Evolutionary conservation across 2,888 invertebrate species (phyloP).

Genomic region (Oxytorus armatus): DNA sequence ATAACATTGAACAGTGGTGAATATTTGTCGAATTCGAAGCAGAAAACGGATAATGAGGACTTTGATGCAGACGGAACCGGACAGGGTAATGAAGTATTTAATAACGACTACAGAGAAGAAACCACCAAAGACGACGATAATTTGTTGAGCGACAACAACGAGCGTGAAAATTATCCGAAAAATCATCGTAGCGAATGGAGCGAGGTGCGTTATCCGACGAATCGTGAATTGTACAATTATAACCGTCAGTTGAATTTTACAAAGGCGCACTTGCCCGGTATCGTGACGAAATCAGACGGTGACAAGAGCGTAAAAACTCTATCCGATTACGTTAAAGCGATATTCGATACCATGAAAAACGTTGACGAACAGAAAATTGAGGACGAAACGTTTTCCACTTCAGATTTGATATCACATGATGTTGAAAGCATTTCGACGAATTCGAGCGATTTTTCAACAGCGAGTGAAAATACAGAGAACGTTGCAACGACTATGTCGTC

Average conservation of each 20-base stretch:
- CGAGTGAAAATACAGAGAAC: constrained; percentile 10
- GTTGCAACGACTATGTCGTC: constrained; percentile 21
- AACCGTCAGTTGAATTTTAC: constrained; percentile 52
- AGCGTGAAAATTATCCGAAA: constrained; percentile 80
- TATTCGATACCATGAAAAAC: constrained; percentile 82
- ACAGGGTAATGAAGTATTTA: constrained; percentile 59
- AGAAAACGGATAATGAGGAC: constrained; percentile 66
- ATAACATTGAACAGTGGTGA: constrained; percentile 80
- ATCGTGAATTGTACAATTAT: constrained; percentile 58
- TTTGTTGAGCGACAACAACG: constrained; percentile 70
- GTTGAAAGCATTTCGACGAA: constrained; percentile 32
- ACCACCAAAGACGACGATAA: constrained; percentile 74
- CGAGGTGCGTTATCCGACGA: constrained; percentile 78
- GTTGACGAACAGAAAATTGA: constrained; percentile 73
- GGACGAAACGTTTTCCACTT: constrained; percentile 52
- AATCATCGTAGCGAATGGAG: constrained; percentile 81
- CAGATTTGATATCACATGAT: constrained; percentile 26
- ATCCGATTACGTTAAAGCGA: constrained; percentile 81
- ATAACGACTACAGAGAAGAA: constrained; percentile 35
- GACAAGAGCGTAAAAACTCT: constrained; percentile 71
- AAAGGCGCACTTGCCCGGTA: constrained; percentile 63
- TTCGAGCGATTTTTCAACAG: constrained; percentile 7
- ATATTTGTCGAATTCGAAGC: constrained; percentile 74
- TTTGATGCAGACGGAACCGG: constrained; percentile 76
- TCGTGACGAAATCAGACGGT: constrained; percentile 65